These are phyloP conservation scores for Coccyzus lansbergi DNA, from an alignment of 2,797 vertebrate species.

Conservation along the genomic window DNA sequence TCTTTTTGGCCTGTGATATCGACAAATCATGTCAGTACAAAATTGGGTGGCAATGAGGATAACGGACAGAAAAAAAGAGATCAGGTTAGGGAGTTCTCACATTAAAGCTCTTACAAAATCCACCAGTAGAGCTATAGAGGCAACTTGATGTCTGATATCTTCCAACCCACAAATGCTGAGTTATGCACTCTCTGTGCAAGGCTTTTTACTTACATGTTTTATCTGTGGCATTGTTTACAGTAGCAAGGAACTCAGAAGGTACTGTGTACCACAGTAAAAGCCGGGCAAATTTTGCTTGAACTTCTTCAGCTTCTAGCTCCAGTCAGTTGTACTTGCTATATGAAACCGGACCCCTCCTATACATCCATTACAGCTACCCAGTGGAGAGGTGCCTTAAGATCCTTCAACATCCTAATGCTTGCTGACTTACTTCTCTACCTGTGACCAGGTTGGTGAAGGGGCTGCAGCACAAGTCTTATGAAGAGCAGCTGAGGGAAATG, in stretches of 20 bases:
- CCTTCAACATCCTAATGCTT: background rate
- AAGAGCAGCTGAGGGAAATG: too few species aligned
- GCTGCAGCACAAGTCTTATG: too few species aligned
- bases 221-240: background rate
- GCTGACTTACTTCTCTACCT: background rate
- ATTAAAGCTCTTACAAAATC: background rate
- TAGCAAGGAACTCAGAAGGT: background rate
- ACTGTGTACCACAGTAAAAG: background rate
- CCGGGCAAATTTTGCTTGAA: background rate
- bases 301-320: background rate
- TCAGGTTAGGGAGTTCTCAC: background rate
- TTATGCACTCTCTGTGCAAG: background rate
- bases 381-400: background rate
- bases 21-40: background rate
- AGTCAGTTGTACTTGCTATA: fast-evolving
- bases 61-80: background rate
- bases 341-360: background rate
- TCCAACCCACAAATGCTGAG: background rate
- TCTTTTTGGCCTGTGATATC: background rate
- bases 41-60: background rate
- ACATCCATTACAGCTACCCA: fast-evolving
- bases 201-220: background rate
- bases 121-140: background rate
- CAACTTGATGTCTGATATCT: background rate
- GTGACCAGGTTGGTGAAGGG: too few species aligned